These are phyloP conservation scores for Physocephala rufipes DNA, from an alignment of 2,888 invertebrate species.

Conservation along the genomic window DNA sequence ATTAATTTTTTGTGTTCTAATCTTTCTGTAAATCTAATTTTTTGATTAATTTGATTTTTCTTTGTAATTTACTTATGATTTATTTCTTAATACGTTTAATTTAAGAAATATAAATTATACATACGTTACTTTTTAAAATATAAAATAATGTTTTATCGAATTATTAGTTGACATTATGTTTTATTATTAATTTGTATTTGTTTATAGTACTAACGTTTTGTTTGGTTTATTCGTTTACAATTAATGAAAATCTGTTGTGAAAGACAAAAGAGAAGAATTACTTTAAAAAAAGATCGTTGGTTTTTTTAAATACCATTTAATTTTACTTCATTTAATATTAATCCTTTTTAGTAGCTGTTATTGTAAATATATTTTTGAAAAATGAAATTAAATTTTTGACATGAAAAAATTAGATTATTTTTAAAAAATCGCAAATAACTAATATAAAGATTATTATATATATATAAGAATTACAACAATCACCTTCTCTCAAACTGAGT, in stretches of 20 bases:
- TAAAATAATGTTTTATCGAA: conserved; percentile 30
- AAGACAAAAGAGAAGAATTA: background rate
- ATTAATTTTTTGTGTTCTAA: background rate
- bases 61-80: background rate
- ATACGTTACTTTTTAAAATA: conserved; percentile 30
- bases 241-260: conserved; percentile 23
- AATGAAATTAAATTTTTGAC: background rate
- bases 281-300: background rate
- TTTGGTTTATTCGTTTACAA: conserved; percentile 3
- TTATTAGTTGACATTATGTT: conserved; percentile 3
- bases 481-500: background rate
- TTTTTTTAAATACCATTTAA: background rate
- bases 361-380: no score
- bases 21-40: background rate
- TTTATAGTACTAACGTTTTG: background rate
- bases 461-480: no score
- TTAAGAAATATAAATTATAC: conserved; percentile 22
- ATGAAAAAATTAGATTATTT: conserved; percentile 1
- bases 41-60: background rate
- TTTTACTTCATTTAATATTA: no score
- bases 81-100: conserved; percentile 3
- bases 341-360: no score
- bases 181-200: conserved; percentile 19
- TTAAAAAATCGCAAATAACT: background rate
- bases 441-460: background rate